A percentile compares a stretch with the other conserved stretches of the same genome.
Evolutionary conservation across 2,888 invertebrate genomes (phyloP).

Genomic region (Ligdia adustata): DNA sequence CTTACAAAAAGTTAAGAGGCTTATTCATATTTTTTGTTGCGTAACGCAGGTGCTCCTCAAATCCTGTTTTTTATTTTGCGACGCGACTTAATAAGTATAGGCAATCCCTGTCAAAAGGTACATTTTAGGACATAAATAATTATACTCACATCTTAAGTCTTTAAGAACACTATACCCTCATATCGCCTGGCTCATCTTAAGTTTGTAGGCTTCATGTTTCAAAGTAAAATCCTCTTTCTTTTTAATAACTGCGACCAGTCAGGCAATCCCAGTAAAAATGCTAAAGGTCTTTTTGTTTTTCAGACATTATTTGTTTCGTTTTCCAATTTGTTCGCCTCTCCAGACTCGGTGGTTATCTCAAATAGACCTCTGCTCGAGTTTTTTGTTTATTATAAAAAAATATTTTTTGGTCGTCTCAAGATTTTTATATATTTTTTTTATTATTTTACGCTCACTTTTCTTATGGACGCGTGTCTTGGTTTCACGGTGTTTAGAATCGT

Average conservation of each 20-base stretch:
- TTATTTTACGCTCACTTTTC: slow-evolving; percentile 40
- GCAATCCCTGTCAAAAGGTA: too few species aligned
- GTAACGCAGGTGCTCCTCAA: slow-evolving; percentile 70
- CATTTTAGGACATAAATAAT: too few species aligned
- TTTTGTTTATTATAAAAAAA: slow-evolving; percentile 17
- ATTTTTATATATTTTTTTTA: slow-evolving; percentile 36
- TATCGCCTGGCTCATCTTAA: too few species aligned
- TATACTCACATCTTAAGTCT: too few species aligned
- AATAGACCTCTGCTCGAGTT: slow-evolving; percentile 22
- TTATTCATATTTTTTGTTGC: slow-evolving; percentile 61
- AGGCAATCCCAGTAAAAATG: slow-evolving; percentile 7
- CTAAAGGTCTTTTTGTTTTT: slow-evolving; percentile 4
- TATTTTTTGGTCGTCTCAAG: slow-evolving; percentile 25
- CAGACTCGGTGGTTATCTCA: slow-evolving; percentile 18
- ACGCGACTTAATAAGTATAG: too few species aligned
- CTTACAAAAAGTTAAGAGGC: slow-evolving; percentile 42
- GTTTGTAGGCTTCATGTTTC: too few species aligned
- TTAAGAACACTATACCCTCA: too few species aligned
- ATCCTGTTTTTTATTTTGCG: slow-evolving; percentile 55
- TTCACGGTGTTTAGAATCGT: slow-evolving; percentile 61
- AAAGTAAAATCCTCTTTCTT: background rate
- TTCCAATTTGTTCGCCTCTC: slow-evolving; percentile 16
- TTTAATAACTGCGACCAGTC: background rate
- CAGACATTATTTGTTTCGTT: slow-evolving; percentile 14
- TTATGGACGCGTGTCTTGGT: slow-evolving; percentile 69